Base-by-base conservation (phyloP, 1,140 invertebrate genomes). In the Diabrotica undecimpunctata region DNA sequence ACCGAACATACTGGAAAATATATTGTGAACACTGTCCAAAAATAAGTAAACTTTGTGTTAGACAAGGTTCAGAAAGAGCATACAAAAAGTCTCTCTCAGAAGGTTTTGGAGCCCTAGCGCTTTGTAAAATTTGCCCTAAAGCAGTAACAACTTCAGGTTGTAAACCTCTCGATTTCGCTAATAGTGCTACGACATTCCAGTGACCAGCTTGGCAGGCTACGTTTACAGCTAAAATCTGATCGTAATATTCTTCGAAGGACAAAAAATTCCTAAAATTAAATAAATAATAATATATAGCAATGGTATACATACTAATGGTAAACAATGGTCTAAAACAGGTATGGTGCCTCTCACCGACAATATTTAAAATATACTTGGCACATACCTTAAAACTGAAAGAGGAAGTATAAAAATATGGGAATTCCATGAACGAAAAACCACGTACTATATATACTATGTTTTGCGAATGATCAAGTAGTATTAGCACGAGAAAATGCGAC, bases 171-270 rank as follows among this genome's bases (percentile, higher is more conserved):
- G 83, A 79, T 52, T 81, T 81, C 12, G 84, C 82, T 66, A 90
- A 78, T 54, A 85, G 82, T 67, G 84, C 79, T 35, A 87, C 75
- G 64, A 86, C 80, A 68, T 83, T 82, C 84, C 85, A 88, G 12
- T 87, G 79, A 63, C 83, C 82, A n/a, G 84, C 82, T 81, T 86
- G 82, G 73, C 83, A 82, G 70, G 83, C 81, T 14, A 90, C 82
- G 73, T 84, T 85, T 35, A 91, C 82, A 41, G 87, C 87, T 71
- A 86, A 76, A 38, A 84, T 80, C 77, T 90, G 88, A 76, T 89
- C 87, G 72, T 90, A 90, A 76, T 85, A 85, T 65, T 83, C 83
- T 79, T 88, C 88, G 66, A 85, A 85, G 50, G 83, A 80, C 64
- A 90, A 78, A 78, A 90, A 89, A 61, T 86, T 81, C 75, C 87